A percentile compares a stretch with the other conserved stretches of the same genome.
phyloP scores from a whole-genome alignment of 2,113 vertebrate genomes.

The Oryzias javanicus region DNA sequence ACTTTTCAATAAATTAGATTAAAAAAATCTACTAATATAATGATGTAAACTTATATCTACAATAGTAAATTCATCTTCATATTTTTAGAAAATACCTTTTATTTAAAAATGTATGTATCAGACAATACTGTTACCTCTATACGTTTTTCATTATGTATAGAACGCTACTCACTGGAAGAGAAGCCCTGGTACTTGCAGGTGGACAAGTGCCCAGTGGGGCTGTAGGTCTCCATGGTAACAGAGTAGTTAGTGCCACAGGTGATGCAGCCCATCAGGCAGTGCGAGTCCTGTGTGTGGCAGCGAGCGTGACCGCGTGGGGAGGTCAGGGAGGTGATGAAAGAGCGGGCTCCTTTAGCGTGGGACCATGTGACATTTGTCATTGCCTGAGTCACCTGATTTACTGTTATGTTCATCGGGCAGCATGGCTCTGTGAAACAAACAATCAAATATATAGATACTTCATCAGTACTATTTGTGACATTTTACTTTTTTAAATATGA shows the following conservation, averaged over 20 bases:
- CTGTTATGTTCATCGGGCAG: constrained; percentile 79
- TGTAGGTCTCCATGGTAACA: constrained; percentile 82
- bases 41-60: too few relatives aligned
- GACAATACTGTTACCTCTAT: too few relatives aligned
- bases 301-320: constrained; percentile 81
- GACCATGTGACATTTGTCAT: constrained; percentile 89
- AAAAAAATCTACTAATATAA: too few relatives aligned
- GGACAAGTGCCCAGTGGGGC: constrained; percentile 76
- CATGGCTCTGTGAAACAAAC: constrained; percentile 81
- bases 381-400: constrained; percentile 85
- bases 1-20: too few relatives aligned
- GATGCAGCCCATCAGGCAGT: constrained; percentile 92
- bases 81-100: too few relatives aligned
- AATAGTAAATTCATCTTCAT: too few relatives aligned
- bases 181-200: constrained; percentile 83
- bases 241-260: constrained; percentile 87
- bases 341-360: constrained; percentile 75
- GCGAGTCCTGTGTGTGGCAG: constrained; percentile 84
- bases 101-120: too few relatives aligned
- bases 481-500: too few relatives aligned
- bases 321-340: constrained; percentile 78
- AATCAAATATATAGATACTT: rapidly evolving
- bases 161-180: constrained; percentile 83
- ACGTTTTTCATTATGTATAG: not conserved
- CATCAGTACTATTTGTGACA: too few relatives aligned